phyloP scores from a whole-genome alignment of 2,113 vertebrate genomes.

The Trematocara zebra region DNA sequence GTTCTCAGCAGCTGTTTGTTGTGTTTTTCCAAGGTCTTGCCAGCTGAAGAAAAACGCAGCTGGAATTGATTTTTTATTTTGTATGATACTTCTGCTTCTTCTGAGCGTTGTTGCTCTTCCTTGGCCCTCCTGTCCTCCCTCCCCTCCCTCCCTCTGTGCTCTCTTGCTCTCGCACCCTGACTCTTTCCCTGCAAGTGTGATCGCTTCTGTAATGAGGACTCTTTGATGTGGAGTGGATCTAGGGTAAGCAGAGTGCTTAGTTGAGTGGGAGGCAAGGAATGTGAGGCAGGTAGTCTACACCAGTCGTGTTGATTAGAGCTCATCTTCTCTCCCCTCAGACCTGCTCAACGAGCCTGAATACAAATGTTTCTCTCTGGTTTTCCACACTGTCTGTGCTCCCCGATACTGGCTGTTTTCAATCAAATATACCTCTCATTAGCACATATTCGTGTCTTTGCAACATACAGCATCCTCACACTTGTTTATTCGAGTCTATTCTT shows the following conservation, averaged over 20 bases:
- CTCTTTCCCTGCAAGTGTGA: conserved; percentile 22
- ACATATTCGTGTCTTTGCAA: neutral
- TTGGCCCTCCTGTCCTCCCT: neutral
- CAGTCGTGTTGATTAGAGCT: neutral
- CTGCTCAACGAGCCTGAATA: neutral
- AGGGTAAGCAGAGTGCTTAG: conserved; percentile 28
- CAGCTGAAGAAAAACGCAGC: neutral
- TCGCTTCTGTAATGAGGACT: conserved; percentile 7
- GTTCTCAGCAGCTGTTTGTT: neutral
- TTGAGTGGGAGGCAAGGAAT: conserved; percentile 4
- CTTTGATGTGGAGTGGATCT: conserved; percentile 44
- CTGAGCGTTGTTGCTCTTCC: neutral
- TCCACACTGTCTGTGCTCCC: neutral
- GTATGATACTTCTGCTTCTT: neutral
- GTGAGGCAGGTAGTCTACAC: conserved; percentile 13
- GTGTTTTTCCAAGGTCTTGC: neutral
- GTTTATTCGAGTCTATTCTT: neutral
- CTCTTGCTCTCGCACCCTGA: neutral
- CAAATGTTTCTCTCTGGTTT: neutral
- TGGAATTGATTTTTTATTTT: conserved; percentile 21
- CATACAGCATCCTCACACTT: neutral
- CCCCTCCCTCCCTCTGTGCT: neutral
- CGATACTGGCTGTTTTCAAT: neutral
- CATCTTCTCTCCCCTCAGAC: neutral
- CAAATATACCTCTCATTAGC: neutral